Base-by-base conservation (phyloP, 2,888 invertebrate genomes). In the Hyles lineata region DNA sequence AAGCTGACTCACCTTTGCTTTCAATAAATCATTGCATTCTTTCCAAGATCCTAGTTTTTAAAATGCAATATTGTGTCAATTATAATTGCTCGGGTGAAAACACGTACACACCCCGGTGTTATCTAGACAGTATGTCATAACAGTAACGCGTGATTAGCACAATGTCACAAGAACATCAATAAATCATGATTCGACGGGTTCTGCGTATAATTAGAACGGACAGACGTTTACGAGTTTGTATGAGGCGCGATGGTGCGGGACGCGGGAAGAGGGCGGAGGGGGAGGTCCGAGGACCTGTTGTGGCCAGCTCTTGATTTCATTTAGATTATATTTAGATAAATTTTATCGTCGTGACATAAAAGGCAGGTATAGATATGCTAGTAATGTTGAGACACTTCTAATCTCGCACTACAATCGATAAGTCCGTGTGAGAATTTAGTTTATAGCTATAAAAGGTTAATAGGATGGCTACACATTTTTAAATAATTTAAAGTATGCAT, bases 261-360 rank as follows among this genome's bases (percentile, higher is more conserved):
- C 55, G 55, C 19, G 55, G 7, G 43, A 35, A 11, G 15, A 11
- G 43, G 55, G 6, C 55, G 55, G 55, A n/a, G 15, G 43, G 15
- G 43, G 43, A 43, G 43, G 15, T 17, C 19, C 50, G 50, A 78
- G 75, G 79, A 84, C 82, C 84, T 73, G 75, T 84, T 83, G 79
- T 74, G 72, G 71, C 75, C 74, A 69, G 75, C 82, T 84, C 81
- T 86, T 83, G 84, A 80, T 86, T 87, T 86, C 83, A 82, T 85
- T 84, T 82, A 80, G 78, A 82, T 85, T 79, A 79, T 82, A 76
- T 80, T 77, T 78, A 80, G 79, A 76, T 75, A 43, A 73, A 75
- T 74, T 77, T 74, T 78, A 77, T 79, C 75, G 72, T 76, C 21
- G 43, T 29, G 61, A 61, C 61, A 61, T 35, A 71, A 61, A 43